Evolutionary conservation across 2,888 invertebrate species (phyloP).

Genomic region (Tuberolachnus salignus): DNA sequence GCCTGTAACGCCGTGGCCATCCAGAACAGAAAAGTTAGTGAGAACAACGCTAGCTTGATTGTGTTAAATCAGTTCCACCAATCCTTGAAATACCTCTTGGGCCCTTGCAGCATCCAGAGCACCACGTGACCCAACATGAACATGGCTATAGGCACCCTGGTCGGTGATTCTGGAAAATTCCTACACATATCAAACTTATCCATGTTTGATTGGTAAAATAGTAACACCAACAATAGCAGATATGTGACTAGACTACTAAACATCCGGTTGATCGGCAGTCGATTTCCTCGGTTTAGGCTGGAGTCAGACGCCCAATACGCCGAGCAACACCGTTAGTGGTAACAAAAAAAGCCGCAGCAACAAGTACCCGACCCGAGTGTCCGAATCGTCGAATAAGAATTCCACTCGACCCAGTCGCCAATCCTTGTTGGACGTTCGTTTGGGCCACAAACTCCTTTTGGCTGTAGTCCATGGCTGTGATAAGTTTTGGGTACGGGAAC

Average conservation of each 20-base stretch:
- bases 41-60: conserved; percentile 68
- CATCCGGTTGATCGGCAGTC: conserved; percentile 51
- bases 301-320: background rate
- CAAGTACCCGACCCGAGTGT: background rate
- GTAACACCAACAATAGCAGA: conserved; percentile 31
- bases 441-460: conserved; percentile 79
- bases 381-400: conserved; percentile 63
- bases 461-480: conserved; percentile 72
- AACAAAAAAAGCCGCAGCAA: background rate
- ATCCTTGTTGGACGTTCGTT: conserved; percentile 74
- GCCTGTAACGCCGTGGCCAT: conserved; percentile 67
- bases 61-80: conserved; percentile 70
- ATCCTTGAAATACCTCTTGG: conserved; percentile 66
- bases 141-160: conserved; percentile 3
- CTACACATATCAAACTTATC: conserved; percentile 35
- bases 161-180: conserved; percentile 18
- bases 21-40: conserved; percentile 70
- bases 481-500: conserved; percentile 66
- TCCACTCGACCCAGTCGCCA: conserved; percentile 70
- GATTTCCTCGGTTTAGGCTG: background rate
- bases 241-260: conserved; percentile 45
- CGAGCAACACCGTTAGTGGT: background rate
- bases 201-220: conserved; percentile 47
- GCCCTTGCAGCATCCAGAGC: conserved; percentile 62
- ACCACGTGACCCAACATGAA: conserved; percentile 27